Evolutionary conservation across 2,113 vertebrate genomes (phyloP).

Genomic region (Colossoma macropomum): DNA sequence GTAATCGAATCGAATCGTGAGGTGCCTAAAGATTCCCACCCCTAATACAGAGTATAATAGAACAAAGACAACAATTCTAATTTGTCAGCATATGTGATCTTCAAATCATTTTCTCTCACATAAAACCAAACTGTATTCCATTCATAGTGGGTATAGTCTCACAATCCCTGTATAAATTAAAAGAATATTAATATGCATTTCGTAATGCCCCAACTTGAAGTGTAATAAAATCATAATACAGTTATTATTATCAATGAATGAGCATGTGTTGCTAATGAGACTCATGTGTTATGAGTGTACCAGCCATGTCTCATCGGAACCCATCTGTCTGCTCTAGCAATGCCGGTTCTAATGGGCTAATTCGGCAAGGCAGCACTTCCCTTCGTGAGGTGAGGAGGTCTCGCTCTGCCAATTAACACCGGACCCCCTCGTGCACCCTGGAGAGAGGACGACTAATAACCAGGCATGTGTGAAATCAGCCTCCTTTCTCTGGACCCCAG

Average conservation of each 20-base stretch:
- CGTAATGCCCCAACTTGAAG: not conserved
- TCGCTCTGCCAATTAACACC: slow-evolving; percentile 80
- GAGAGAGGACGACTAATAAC: slow-evolving; percentile 71
- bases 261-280: slow-evolving; percentile 21
- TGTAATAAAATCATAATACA: not conserved
- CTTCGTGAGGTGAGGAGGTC: slow-evolving; percentile 71
- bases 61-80: too few relatives aligned
- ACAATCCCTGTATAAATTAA: not conserved
- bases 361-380: slow-evolving; percentile 61
- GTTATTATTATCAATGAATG: not conserved
- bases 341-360: slow-evolving; percentile 75
- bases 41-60: too few relatives aligned
- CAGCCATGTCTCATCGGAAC: slow-evolving; percentile 20
- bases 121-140: not conserved
- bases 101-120: too few relatives aligned
- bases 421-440: slow-evolving; percentile 69
- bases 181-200: not conserved
- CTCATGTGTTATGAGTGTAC: slow-evolving; percentile 14
- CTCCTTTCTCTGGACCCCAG: slow-evolving; percentile 54
- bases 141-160: not conserved
- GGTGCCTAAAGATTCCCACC: too few relatives aligned
- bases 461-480: slow-evolving; percentile 77
- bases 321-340: slow-evolving; percentile 41
- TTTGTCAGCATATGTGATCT: too few relatives aligned
- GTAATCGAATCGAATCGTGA: too few relatives aligned